phyloP scores from a whole-genome alignment of 2,888 invertebrate genomes.

The Diadegma fenestrale region DNA sequence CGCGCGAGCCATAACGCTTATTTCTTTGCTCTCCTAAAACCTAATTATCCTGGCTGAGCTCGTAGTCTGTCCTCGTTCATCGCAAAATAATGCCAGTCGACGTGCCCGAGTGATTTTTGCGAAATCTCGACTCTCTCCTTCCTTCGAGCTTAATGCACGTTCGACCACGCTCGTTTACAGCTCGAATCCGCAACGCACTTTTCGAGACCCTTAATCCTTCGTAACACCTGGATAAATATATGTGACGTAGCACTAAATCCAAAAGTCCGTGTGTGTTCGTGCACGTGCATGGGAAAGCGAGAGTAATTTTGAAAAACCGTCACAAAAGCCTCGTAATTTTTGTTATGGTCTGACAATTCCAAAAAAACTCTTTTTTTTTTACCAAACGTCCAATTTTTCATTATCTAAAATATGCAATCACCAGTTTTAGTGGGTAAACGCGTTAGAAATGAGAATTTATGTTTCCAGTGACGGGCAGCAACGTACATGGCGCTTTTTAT shows the following conservation, averaged over 20 bases:
- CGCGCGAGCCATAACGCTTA: not conserved
- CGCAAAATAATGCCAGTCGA: conserved; percentile 54
- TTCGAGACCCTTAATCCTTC: conserved; percentile 62
- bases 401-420: not conserved
- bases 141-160: conserved; percentile 32
- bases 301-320: not conserved
- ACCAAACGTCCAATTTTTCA: not conserved
- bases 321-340: conserved; percentile 3
- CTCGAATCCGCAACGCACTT: conserved; percentile 51
- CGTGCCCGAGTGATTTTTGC: conserved; percentile 59
- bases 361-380: not conserved
- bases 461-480: conserved; percentile 8
- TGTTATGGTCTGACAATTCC: not conserved
- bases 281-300: not conserved
- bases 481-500: not conserved
- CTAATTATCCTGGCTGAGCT: conserved; percentile 70
- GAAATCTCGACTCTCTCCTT: conserved; percentile 39
- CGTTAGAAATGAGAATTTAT: not conserved
- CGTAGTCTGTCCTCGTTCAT: conserved; percentile 32
- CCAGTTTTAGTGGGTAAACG: not conserved
- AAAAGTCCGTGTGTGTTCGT: not conserved
- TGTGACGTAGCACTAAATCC: conserved; percentile 21
- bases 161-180: too few relatives aligned
- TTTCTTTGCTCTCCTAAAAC: conserved; percentile 57
- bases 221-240: conserved; percentile 65